Percentiles rank a stretch among this genome's conserved stretches.
These are phyloP conservation scores for Prionchulus punctatus DNA, from an alignment of 2,888 invertebrate species.

Conservation along the genomic window DNA sequence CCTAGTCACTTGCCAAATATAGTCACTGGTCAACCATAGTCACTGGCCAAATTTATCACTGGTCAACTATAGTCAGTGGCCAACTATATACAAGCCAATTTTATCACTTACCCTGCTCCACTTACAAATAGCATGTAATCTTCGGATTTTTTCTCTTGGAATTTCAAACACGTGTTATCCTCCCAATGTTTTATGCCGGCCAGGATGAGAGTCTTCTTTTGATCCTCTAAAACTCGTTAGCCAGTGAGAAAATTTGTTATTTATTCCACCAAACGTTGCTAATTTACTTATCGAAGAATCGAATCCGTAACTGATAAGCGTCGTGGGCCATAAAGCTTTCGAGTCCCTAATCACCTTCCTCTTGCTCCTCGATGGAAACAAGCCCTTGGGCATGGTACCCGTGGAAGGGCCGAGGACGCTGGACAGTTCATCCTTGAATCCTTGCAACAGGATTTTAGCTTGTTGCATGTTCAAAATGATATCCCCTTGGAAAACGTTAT, in stretches of 20 bases:
- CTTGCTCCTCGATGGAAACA: background rate
- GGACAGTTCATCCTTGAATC: background rate
- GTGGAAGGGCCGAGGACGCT: too few relatives aligned
- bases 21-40: too few relatives aligned
- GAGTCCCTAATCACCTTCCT: background rate
- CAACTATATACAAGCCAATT: too few relatives aligned
- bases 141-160: background rate
- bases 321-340: background rate
- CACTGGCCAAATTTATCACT: too few relatives aligned
- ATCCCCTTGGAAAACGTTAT: background rate
- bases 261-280: background rate
- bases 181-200: conserved; percentile 5
- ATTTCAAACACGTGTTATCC: conserved; percentile 1
- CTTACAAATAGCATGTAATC: background rate
- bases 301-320: background rate
- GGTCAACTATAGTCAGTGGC: too few relatives aligned
- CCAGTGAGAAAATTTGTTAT: background rate
- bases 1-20: too few relatives aligned
- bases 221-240: background rate
- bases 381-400: too few relatives aligned
- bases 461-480: background rate
- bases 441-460: background rate
- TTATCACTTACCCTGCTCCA: conserved; percentile 4
- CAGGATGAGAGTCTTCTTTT: background rate
- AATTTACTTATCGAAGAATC: background rate